Evolutionary conservation across 2,888 invertebrate genomes (phyloP).

Genomic region (Eristalis tenax): DNA sequence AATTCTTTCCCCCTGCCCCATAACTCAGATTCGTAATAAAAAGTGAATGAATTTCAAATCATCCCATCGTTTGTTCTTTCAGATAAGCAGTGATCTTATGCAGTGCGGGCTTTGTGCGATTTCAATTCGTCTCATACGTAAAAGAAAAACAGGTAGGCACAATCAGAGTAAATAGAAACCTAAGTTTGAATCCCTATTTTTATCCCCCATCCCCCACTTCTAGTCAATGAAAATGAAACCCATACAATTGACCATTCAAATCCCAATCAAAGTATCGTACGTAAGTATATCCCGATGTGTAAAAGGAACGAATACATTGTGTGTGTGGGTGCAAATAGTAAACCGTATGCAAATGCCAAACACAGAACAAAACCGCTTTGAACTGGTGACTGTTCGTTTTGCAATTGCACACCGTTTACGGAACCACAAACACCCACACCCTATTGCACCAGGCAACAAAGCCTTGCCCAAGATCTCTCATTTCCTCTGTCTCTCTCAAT

Average conservation of each 20-base stretch:
- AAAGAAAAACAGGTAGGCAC: constrained; percentile 90
- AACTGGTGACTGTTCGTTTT: background rate
- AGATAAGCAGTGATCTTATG: constrained; percentile 90
- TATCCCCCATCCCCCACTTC: constrained; percentile 54
- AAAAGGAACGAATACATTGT: background rate
- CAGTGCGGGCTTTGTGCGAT: constrained; percentile 88
- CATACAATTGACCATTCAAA: constrained; percentile 27
- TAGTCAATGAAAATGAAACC: constrained; percentile 52
- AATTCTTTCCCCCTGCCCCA: no score
- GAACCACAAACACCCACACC: constrained; percentile 24
- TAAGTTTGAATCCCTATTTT: constrained; percentile 68
- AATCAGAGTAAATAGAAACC: constrained; percentile 19
- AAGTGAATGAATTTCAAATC: background rate
- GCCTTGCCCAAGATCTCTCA: background rate
- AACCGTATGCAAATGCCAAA: constrained; percentile 53
- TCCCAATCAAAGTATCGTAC: constrained; percentile 16
- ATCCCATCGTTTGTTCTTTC: constrained; percentile 73
- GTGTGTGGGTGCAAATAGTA: constrained; percentile 26
- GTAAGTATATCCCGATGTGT: constrained; percentile 54
- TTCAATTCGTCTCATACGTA: constrained; percentile 91
- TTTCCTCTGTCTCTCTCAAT: background rate
- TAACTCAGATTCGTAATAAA: no score
- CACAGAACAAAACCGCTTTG: background rate
- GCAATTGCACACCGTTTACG: constrained; percentile 58
- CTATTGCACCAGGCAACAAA: constrained; percentile 21